Evolutionary conservation across 2,797 vertebrate genomes (phyloP), one percentile per base, ranked within the genome.

Genomic region (Crax fasciolata): DNA sequence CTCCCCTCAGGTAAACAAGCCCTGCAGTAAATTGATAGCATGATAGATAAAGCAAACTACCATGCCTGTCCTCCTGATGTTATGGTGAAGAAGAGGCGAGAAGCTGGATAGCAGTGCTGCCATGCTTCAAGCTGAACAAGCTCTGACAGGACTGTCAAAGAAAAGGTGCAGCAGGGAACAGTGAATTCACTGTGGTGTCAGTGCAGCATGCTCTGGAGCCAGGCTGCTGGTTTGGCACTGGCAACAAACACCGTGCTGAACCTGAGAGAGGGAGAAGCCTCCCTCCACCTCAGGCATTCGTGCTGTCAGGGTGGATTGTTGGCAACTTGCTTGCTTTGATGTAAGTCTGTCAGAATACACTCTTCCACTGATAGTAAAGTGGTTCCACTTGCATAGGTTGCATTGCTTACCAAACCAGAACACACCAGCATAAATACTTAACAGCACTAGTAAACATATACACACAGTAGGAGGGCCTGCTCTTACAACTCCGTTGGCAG

Each of bases 131-230:
- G 28, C 17, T 58, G 62, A 84, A 62, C 23, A 43, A 39, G 15
- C 46, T 92, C 87, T 87, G 74, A 84, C 19, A 32, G 27, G 23
- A 46, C 21, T 0, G 1, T 62, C 68, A 43, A 49, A 81, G 66
- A 67, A 84, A 75, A 90, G 51, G 21, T 57, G 27, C 10, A 51
- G 38, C 1, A 66, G 25, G 13, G 52, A 84, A 62, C 0, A 0
- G 63, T 38, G 49, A 62, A 59, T 66, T 51, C 39, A 19, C 6
- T 0, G 3, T 4, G 23, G 43, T 75, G 20, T 44, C 17, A 18
- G 54, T 25, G 70, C 2, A 0, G 38, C 23, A 6, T 2, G 16
- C 38, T 79, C 48, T 0, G 0, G 51, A 77, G 57, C 39, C 13
- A 66, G 54, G 1, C 20, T 72, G 2, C 55, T 76, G 59, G 30